Conservation (phyloP, 2,113 vertebrate species). For the Aptenodytes patagonicus region DNA sequence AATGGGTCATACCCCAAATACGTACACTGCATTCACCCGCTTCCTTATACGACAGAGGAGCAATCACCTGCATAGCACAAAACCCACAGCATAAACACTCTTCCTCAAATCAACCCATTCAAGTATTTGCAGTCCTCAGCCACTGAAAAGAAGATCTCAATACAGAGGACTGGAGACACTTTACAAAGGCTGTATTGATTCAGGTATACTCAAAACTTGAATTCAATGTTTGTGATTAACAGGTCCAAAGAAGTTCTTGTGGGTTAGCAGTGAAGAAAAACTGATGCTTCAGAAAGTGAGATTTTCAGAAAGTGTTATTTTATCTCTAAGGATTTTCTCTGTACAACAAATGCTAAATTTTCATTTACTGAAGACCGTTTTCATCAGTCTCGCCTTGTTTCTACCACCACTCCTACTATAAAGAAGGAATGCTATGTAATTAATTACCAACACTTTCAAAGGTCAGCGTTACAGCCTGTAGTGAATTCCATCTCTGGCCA, state of each 20-base stretch:
- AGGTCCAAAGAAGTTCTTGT: neutral
- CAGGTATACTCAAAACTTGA: conserved; percentile 7
- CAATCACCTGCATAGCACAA: neutral
- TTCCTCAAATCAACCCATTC: neutral
- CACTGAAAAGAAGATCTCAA: neutral
- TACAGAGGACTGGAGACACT: neutral
- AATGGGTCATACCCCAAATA: neutral
- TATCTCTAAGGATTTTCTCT: neutral
- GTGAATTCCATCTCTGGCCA: neutral
- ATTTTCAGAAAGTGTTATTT: neutral
- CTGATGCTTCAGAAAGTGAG: neutral
- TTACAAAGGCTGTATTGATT: neutral
- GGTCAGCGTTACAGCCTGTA: conserved; percentile 8
- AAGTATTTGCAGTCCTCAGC: neutral
- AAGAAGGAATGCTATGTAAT: neutral
- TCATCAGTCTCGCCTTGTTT: neutral
- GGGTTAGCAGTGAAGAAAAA: neutral
- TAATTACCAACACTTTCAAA: conserved; percentile 28
- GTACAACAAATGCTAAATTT: neutral
- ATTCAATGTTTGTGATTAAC: neutral
- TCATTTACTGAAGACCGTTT: neutral
- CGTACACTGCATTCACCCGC: neutral
- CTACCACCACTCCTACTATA: neutral
- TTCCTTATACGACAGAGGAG: neutral
- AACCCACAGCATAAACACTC: neutral